phyloP scores from a whole-genome alignment of 2,797 vertebrate genomes.

The Delichon dasypus region DNA sequence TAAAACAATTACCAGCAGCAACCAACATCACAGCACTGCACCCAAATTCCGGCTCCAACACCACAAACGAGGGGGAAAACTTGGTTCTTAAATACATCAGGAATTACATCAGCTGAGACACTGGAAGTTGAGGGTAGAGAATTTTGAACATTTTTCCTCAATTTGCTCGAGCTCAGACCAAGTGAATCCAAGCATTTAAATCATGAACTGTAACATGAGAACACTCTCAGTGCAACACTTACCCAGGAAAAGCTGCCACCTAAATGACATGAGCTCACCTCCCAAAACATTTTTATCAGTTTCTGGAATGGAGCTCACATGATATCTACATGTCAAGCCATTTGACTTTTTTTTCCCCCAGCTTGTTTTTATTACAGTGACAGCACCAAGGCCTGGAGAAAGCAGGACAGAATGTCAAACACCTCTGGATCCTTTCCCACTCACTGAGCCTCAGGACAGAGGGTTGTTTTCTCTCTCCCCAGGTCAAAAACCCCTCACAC shows the following conservation, averaged over 20 bases:
- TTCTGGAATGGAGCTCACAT: not conserved
- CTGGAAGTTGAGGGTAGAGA: not conserved
- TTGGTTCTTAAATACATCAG: not conserved
- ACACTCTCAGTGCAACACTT: not conserved
- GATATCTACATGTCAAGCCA: not conserved
- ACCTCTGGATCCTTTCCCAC: constrained; percentile 9
- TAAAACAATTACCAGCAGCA: not conserved
- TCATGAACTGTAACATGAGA: not conserved
- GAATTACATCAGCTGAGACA: not conserved
- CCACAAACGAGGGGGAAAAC: not conserved
- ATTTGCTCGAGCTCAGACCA: not conserved
- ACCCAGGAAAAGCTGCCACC: not conserved
- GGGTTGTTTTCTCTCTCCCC: not conserved
- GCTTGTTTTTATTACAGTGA: not conserved
- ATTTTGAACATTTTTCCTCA: not conserved
- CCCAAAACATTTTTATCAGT: not conserved
- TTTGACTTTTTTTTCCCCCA: not conserved
- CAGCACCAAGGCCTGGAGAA: not conserved
- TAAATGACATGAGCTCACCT: constrained; percentile 7
- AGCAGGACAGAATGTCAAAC: constrained; percentile 18
- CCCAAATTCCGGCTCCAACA: not conserved
- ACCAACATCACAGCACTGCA: not conserved
- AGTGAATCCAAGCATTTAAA: not conserved
- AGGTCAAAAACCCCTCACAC: not conserved
- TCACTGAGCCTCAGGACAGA: not conserved